Base-by-base conservation (phyloP, 1,140 invertebrate species). In the Drosophila hydei region DNA sequence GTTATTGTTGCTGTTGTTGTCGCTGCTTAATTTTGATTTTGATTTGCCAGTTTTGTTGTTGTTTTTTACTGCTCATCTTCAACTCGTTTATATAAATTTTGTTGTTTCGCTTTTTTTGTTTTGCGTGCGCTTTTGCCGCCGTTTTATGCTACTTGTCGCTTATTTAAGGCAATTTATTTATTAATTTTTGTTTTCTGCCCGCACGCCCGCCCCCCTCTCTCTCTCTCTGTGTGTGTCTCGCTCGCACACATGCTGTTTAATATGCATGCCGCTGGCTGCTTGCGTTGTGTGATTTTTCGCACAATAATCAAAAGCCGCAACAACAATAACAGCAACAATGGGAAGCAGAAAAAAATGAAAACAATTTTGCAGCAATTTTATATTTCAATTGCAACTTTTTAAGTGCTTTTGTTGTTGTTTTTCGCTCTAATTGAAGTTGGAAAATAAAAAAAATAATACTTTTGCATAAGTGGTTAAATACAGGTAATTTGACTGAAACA, bases 271-370 rank as follows among this genome's bases (percentile, higher is more conserved):
- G 75, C 33, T 75, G 69, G 80, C 80, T 74, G 43, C 54, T 64
- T 67, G 74, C 65, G 74, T 78, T 87, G 81, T 87, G 81, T 87
- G 81, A 87, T 85, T 87, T 87, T 87, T 87, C 81, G 81, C 81
- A 87, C 81, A 87, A 87, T n/a, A n/a, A 87, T 83, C 83, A 81
- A 75, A 77, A 67, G 67, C 83, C 64, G 42, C 69, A 75, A 43
- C 59, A 52, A 18, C 59, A 72, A 38, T 47, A 56, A 33, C 23
- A 50, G 6, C 14, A 77, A 18, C 25, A 63, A 63, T 6, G 51
- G 43, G 51, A 58, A 54, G 38, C n/a, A 27, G 47, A 16, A 42
- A 42, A 14, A 14, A 40, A 40, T 40, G 38, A 40, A 40, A 80
- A 72, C 69, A 69, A 74, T 77, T 83, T 75, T 71, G 58, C 62